Conservation (phyloP, 2,888 invertebrate genomes). For the Platynereis dumerilii region DNA sequence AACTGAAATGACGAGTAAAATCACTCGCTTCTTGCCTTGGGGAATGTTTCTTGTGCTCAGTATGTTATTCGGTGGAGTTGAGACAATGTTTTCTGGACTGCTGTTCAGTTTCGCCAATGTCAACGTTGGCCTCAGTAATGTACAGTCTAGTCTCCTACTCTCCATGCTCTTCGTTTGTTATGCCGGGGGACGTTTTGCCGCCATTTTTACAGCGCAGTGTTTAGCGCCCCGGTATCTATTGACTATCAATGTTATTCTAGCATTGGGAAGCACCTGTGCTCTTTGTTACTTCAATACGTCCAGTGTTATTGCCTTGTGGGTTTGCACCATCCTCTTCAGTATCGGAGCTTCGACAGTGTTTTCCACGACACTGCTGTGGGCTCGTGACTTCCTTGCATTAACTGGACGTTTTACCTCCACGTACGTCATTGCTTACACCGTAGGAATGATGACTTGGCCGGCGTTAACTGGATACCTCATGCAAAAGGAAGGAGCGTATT, state of each 20-base stretch:
- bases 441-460: conserved; percentile 21
- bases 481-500: conserved; percentile 3
- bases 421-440: conserved; percentile 20
- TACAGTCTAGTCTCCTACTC: conserved; percentile 2
- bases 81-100: conserved; percentile 14
- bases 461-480: conserved; percentile 15
- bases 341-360: conserved; percentile 14
- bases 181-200: conserved; percentile 5
- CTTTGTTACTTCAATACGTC: conserved; percentile 11
- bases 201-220: conserved; percentile 14
- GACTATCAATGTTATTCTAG: not conserved
- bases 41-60: conserved; percentile 12
- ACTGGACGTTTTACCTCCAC: conserved; percentile 16
- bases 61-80: conserved; percentile 14
- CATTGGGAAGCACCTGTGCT: not conserved
- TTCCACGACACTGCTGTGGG: conserved; percentile 15
- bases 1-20: not conserved
- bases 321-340: conserved; percentile 6
- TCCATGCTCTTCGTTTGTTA: conserved; percentile 13
- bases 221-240: conserved; percentile 11
- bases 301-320: conserved; percentile 10
- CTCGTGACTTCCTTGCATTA: conserved; percentile 15
- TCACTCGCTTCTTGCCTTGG: not conserved
- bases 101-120: conserved; percentile 17
- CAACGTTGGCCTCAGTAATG: conserved; percentile 5